Conservation (phyloP, 2,888 invertebrate species). For the Penaeus monodon region DNA sequence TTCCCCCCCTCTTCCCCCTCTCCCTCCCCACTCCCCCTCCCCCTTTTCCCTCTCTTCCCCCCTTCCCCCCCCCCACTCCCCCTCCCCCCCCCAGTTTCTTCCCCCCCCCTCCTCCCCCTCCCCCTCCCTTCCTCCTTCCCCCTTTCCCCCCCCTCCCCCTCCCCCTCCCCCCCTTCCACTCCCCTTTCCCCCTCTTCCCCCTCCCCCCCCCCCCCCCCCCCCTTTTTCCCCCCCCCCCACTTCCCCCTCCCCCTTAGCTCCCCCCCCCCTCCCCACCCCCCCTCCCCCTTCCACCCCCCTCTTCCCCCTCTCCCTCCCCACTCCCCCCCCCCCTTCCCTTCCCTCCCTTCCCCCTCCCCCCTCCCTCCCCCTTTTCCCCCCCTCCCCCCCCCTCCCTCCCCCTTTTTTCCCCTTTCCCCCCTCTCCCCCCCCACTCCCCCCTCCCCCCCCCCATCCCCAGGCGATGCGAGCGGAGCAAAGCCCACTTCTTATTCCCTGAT, state of each 20-base stretch:
- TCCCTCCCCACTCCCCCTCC: neutral
- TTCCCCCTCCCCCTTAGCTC: neutral
- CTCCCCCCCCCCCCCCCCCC: neutral
- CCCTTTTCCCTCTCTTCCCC: neutral
- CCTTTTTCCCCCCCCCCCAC: neutral
- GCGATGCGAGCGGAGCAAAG: neutral
- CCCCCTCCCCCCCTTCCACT: neutral
- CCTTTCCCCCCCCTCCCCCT: constrained; percentile 17
- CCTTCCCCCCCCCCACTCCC: neutral
- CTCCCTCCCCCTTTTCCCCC: neutral
- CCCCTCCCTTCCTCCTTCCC: neutral
- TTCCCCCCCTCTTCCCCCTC: neutral
- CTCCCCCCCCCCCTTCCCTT: neutral
- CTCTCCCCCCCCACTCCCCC: neutral
- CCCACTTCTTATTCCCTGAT: neutral
- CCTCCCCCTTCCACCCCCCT: neutral
- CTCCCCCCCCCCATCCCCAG: neutral
- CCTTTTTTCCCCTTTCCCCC: too few relatives aligned
- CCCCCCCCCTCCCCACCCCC: neutral
- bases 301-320: neutral
- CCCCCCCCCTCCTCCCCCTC: neutral
- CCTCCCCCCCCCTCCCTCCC: neutral
- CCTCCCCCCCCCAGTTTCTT: neutral
- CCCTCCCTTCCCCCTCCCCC: neutral
- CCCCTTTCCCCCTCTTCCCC: neutral